Evolutionary conservation across 2,113 vertebrate genomes (phyloP).

Genomic region (Trematocara variabile): DNA sequence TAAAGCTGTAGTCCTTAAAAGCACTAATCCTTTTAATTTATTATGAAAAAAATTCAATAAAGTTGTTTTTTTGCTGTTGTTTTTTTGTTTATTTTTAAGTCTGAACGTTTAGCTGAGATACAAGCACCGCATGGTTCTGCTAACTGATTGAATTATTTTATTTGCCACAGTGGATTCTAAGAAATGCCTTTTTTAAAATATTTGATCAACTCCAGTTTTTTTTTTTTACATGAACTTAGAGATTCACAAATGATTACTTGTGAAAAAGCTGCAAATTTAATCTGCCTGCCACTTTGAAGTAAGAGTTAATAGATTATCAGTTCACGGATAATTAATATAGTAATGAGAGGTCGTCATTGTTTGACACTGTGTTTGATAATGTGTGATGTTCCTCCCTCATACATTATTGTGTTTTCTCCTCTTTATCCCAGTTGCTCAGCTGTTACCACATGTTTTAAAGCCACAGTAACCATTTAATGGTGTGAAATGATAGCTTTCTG

Average conservation of each 20-base stretch:
- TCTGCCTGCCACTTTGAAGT: neutral
- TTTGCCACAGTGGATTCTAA: constrained; percentile 6
- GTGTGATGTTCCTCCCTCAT: neutral
- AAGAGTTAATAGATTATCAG: neutral
- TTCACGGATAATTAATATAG: neutral
- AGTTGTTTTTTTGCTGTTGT: neutral
- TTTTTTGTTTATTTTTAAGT: neutral
- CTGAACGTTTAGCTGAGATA: neutral
- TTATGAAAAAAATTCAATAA: neutral
- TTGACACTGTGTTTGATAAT: neutral
- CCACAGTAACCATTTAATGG: neutral
- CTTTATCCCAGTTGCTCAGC: neutral
- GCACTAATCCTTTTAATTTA: neutral
- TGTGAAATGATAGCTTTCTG: neutral
- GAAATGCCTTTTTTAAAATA: neutral
- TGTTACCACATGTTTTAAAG: neutral
- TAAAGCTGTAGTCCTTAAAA: neutral
- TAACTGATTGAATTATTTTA: constrained; percentile 11
- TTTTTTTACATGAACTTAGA: neutral
- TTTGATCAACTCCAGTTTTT: neutral
- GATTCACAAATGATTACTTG: neutral
- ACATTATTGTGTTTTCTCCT: neutral
- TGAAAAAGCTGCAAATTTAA: neutral
- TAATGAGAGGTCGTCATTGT: neutral
- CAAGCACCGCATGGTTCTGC: neutral